Base-by-base conservation (phyloP, 2,113 vertebrate species). In the Galemys pyrenaicus region DNA sequence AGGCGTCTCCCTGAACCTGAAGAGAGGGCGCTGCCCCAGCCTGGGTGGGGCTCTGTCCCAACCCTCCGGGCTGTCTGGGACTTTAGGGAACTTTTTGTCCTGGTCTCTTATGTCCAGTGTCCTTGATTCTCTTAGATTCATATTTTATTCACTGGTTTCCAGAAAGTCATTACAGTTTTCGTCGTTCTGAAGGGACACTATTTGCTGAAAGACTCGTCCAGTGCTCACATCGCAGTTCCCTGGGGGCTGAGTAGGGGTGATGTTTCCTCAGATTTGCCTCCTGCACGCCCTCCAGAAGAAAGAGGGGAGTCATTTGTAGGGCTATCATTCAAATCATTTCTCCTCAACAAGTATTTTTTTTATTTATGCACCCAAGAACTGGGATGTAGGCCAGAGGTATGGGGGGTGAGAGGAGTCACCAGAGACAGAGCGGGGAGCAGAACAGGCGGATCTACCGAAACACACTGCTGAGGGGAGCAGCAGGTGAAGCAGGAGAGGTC, bases 301-400 rank as follows among this genome's bases (percentile, higher is more conserved):
- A 90, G 79, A 35, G 17, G 16, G 73, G 39, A 58, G 16, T 56
- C 26, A 0, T 26, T 82, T 67, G 62, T 62, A 71, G 5, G 51
- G 64, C 65, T 58, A 9, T 19, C 28, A 16, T 35, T 78, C n/a
- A 92, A 13, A 30, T 19, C 17, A 9, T 70, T 79, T 62, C 0
- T 0, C 17, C 1, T 71, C 9, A 11, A 12, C n/a, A n/a, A 28
- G 5, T 49, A 19, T 39, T 19, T 37, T 0, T 2, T n/a, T n/a
- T n/a, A n/a, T n/a, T n/a, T n/a, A n/a, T n/a, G n/a, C n/a, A n/a
- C n/a, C n/a, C n/a, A n/a, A n/a, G n/a, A n/a, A n/a, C n/a, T n/a
- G n/a, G n/a, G n/a, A n/a, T n/a, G n/a, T n/a, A n/a, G n/a, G n/a
- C n/a, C n/a, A n/a, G n/a, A n/a, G n/a, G n/a, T n/a, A n/a, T n/a